Base-by-base conservation (phyloP, 2,113 vertebrate genomes). In the Tenrec ecaudatus region DNA sequence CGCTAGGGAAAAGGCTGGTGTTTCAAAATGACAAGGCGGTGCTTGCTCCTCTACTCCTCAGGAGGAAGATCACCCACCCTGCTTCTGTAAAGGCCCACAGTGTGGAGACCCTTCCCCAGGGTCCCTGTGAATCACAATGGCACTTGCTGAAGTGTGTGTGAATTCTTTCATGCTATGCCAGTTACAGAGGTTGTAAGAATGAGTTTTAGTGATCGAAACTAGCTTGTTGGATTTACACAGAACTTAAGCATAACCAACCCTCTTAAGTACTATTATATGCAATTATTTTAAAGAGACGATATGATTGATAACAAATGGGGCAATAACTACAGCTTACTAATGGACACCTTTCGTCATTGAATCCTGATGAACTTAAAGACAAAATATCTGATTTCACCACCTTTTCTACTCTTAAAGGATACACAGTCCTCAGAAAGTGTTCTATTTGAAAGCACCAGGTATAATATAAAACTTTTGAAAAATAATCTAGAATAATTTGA, bases 281-380 rank as follows among this genome's bases (percentile, higher is more conserved):
- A 62, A 9, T 47, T 62, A 4, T 92, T 78, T 17, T 22, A 83
- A 93, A 89, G 64, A 76, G 1, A 80, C 82, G 47, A 93, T 71
- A 92, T 86, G 31, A 79, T 22, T 80, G 29, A 43, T 82, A 73
- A 57, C 1, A 77, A 31, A 78, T 66, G 4, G 36, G 27, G 3
- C 14, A 68, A 57, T 23, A 5, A 29, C 10, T 25, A 84, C 38
- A 53, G 14, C 40, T 93, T 82, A 79, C 12, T 19, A 8, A 79
- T 22, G 23, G 79, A 94, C 31, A 77, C 0, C 9, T 86, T 88
- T 84, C 60, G 22, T 81, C 90, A 82, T 22, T 80, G 64, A 92
- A 22, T 93, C 1, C 19, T 62, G 4, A 19, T 40, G 64, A 94
- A 84, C 7, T 57, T 16, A 12, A 84, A 73, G 69, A 40, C 58